Evolutionary conservation across 2,888 invertebrate genomes (phyloP), one percentile per base, ranked within the genome.

Genomic region (Argyresthia goedartella): DNA sequence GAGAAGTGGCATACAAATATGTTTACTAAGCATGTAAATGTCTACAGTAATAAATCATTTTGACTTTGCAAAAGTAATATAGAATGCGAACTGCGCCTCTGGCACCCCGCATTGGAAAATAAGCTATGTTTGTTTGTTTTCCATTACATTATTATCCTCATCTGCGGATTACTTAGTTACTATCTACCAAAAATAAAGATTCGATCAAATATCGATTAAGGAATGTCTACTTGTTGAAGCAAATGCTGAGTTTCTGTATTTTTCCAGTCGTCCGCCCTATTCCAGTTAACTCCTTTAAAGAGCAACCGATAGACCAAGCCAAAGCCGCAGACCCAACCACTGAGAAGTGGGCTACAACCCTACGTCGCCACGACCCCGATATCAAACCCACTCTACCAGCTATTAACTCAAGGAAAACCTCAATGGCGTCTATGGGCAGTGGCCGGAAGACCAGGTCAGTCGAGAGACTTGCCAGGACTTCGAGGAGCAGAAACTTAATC

Each of bases 271-370:
- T 87, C 45, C 76, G 69, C 62, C 86, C 86, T 10, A 80, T 74
- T 47, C 77, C 71, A 57, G 65, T 69, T 1, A 66, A 60, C 48
- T 61, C 63, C 36, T 76, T 81, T 52, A 65, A 68, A 62, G 65
- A 67, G 10, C 16, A 16, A 7, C 46, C 46, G 11, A 1, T 8
- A 4, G 46, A 46, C n/a, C 11, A 46, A 46, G 33, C 46, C 16
- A 16, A n/a, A 16, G 11, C 15, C 1, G 47, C 72, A 49, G 82
- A 86, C 50, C 86, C 82, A 0, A 82, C 82, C 0, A 89, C 89
- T 55, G 91, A 91, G 60, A 89, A 90, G 65, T 92, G 92, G 92
- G 90, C 90, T n/a, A 90, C 90, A 0, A 90, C 91, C 8, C 70
- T 92, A 11, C 77, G 92, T 7, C 87, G 89, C 55, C 80, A 91